phyloP scores from a whole-genome alignment of 2,888 invertebrate species.

The Athalia cordata region DNA sequence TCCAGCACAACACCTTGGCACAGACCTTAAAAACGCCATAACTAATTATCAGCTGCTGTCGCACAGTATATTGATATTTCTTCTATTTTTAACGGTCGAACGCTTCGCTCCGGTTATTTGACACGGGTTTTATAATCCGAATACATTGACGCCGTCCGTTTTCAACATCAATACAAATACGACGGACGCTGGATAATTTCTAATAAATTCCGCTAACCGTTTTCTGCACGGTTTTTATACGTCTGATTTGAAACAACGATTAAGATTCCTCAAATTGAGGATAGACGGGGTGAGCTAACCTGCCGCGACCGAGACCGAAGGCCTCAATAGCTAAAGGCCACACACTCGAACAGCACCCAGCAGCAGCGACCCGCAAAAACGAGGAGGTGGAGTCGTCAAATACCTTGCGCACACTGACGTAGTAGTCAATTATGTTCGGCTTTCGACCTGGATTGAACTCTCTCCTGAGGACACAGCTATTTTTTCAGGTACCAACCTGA shows the following conservation, averaged over 20 bases:
- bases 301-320: slow-evolving; percentile 60
- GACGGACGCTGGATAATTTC: no score
- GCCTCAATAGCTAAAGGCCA: slow-evolving; percentile 58
- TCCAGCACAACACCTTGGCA: slow-evolving; percentile 66
- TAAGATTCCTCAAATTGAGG: slow-evolving; percentile 33
- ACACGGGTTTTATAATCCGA: no score
- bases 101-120: no score
- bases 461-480: background rate
- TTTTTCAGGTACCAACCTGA: background rate
- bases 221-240: background rate
- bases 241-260: slow-evolving; percentile 13
- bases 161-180: no score
- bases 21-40: slow-evolving; percentile 69
- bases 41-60: slow-evolving; percentile 43
- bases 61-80: background rate
- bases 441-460: background rate
- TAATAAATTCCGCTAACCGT: no score
- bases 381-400: slow-evolving; percentile 53
- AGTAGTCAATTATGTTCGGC: slow-evolving; percentile 53
- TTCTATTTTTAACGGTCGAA: background rate
- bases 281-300: slow-evolving; percentile 56
- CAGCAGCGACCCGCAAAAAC: slow-evolving; percentile 37
- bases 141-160: no score
- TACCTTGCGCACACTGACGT: slow-evolving; percentile 48
- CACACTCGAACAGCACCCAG: background rate